phyloP scores from a whole-genome alignment of 2,888 invertebrate species.

The Leucophenga montana region DNA sequence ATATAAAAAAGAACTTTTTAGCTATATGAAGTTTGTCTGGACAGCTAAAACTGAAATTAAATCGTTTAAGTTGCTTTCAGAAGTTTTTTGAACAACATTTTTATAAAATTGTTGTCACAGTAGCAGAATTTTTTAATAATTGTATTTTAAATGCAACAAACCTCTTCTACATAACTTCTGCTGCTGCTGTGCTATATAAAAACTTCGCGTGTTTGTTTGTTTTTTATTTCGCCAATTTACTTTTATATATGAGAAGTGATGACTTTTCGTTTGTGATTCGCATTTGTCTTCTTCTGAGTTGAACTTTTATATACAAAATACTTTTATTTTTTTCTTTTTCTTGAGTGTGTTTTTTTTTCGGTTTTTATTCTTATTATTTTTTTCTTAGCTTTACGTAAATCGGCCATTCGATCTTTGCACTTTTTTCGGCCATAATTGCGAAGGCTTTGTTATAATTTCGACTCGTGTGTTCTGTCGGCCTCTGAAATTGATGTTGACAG shows the following conservation, averaged over 20 bases:
- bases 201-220: too few relatives aligned
- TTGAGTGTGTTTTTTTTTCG: neutral
- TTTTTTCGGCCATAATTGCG: constrained; percentile 1
- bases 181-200: too few relatives aligned
- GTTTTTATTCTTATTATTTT: constrained; percentile 12
- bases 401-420: constrained; percentile 25
- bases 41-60: too few relatives aligned
- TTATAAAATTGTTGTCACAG: too few relatives aligned
- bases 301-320: constrained; percentile 10
- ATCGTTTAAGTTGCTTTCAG: too few relatives aligned
- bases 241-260: constrained; percentile 7
- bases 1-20: neutral
- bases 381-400: constrained; percentile 16
- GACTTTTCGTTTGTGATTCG: constrained; percentile 7
- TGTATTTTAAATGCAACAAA: too few relatives aligned
- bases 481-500: neutral
- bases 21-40: neutral
- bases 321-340: constrained; percentile 8
- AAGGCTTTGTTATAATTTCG: constrained; percentile 12
- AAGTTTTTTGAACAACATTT: too few relatives aligned
- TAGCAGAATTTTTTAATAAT: too few relatives aligned
- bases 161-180: too few relatives aligned
- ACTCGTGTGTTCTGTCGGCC: neutral
- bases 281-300: neutral
- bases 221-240: constrained; percentile 13